A percentile compares a stretch with the other conserved stretches of the same genome.
These are phyloP conservation scores for Congeria kusceri DNA, from an alignment of 2,888 invertebrate species.

Conservation along the genomic window DNA sequence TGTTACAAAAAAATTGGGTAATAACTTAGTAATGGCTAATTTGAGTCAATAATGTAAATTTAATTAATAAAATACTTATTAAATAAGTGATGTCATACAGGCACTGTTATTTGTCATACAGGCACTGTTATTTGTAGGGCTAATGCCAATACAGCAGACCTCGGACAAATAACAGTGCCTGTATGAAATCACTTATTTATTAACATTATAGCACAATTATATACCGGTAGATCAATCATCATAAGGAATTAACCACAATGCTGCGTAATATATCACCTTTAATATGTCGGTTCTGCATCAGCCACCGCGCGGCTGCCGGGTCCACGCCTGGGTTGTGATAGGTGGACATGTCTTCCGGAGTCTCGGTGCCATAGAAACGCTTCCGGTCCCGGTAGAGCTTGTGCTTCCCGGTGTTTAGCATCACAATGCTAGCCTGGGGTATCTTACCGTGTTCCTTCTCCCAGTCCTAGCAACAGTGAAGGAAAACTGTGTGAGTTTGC, in stretches of 20 bases:
- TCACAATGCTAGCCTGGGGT: conserved; percentile 84
- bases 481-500: neutral
- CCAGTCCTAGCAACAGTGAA: conserved; percentile 77
- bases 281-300: conserved; percentile 84
- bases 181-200: too few species aligned
- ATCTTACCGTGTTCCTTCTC: conserved; percentile 84
- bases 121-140: too few species aligned
- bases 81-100: too few species aligned
- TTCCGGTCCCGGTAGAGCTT: conserved; percentile 76
- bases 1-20: too few species aligned
- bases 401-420: conserved; percentile 84
- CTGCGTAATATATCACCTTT: conserved; percentile 25
- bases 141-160: too few species aligned
- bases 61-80: too few species aligned
- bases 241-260: neutral
- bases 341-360: conserved; percentile 30
- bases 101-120: too few species aligned
- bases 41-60: too few species aligned
- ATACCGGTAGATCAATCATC: too few species aligned
- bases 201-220: too few species aligned
- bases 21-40: too few species aligned
- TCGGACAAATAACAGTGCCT: too few species aligned
- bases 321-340: conserved; percentile 84
- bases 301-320: conserved; percentile 88
- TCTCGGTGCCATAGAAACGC: conserved; percentile 52